phyloP scores from a whole-genome alignment of 2,888 invertebrate species.

The Drosophila lutescens region DNA sequence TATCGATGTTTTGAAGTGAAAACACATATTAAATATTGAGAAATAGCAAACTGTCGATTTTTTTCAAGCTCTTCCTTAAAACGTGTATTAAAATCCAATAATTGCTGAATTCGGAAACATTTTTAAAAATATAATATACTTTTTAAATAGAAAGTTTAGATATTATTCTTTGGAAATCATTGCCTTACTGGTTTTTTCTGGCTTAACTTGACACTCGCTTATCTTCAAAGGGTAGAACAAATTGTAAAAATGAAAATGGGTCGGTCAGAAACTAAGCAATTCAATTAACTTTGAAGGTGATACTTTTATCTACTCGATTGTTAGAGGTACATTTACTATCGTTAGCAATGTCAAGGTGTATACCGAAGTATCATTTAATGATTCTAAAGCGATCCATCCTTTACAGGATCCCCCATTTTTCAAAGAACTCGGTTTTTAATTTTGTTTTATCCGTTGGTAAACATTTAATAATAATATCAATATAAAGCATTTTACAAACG shows the following conservation, averaged over 20 bases:
- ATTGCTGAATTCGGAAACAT: too few species aligned
- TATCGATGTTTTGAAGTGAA: too few species aligned
- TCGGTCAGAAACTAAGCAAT: not conserved
- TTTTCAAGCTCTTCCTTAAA: too few species aligned
- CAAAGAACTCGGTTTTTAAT: not conserved
- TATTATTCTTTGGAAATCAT: not conserved
- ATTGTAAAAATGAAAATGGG: not conserved
- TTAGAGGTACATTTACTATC: not conserved
- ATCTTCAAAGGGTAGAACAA: not conserved
- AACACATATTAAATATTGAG: too few species aligned
- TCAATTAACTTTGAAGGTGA: not conserved
- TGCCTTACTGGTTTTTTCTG: not conserved
- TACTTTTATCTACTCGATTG: conserved; percentile 9
- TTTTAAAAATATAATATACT: too few species aligned
- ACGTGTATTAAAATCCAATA: too few species aligned
- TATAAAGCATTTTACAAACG: conserved; percentile 76
- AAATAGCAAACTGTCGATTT: too few species aligned
- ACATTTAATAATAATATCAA: conserved; percentile 75
- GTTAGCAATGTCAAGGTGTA: not conserved
- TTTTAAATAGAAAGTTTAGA: too few species aligned
- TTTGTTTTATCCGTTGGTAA: conserved; percentile 54
- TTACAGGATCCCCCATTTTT: not conserved
- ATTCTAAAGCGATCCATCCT: not conserved
- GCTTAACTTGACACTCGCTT: not conserved
- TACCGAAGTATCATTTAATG: conserved; percentile 1